These are phyloP conservation scores for Brenthis hecate DNA, from an alignment of 2,888 invertebrate species.

Conservation along the genomic window DNA sequence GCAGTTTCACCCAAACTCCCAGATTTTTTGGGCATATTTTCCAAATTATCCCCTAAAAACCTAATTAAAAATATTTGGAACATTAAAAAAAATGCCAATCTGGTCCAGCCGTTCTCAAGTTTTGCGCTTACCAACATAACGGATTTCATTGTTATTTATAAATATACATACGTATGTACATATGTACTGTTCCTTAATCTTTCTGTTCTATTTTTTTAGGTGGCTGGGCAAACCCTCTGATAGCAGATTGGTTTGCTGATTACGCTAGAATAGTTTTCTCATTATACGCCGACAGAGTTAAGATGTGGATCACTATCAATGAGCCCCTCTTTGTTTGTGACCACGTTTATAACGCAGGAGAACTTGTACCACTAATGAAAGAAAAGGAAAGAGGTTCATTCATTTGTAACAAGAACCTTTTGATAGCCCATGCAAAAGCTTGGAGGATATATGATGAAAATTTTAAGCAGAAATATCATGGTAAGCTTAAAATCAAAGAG, in stretches of 20 bases:
- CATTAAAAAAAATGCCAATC: too few species aligned
- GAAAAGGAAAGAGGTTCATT: slow-evolving; percentile 78
- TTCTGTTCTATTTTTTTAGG: slow-evolving; percentile 58
- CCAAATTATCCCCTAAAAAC: too few species aligned
- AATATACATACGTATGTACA: slow-evolving; percentile 43
- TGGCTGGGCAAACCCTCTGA: slow-evolving; percentile 85
- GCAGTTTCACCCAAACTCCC: too few species aligned
- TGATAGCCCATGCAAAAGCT: slow-evolving; percentile 85
- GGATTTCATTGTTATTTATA: too few species aligned
- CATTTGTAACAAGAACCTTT: slow-evolving; percentile 83
- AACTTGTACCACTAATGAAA: slow-evolving; percentile 55
- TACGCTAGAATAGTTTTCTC: slow-evolving; percentile 81
- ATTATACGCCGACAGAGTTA: slow-evolving; percentile 83
- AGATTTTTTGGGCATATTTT: too few species aligned
- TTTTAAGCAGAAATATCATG: slow-evolving; percentile 74
- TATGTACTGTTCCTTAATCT: neutral
- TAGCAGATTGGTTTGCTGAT: slow-evolving; percentile 83
- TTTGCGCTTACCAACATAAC: too few species aligned
- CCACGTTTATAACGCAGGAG: slow-evolving; percentile 62
- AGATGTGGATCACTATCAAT: slow-evolving; percentile 88
- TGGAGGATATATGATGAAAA: slow-evolving; percentile 82
- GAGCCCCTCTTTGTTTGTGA: slow-evolving; percentile 81
- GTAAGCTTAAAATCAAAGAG: slow-evolving; percentile 46
- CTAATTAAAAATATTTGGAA: too few species aligned
- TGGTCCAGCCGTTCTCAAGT: too few species aligned